A percentile compares a stretch with the other conserved stretches of the same genome.
Evolutionary conservation across 23 tunicate genomes (phyloP).

Genomic region (Corella eumyota): DNA sequence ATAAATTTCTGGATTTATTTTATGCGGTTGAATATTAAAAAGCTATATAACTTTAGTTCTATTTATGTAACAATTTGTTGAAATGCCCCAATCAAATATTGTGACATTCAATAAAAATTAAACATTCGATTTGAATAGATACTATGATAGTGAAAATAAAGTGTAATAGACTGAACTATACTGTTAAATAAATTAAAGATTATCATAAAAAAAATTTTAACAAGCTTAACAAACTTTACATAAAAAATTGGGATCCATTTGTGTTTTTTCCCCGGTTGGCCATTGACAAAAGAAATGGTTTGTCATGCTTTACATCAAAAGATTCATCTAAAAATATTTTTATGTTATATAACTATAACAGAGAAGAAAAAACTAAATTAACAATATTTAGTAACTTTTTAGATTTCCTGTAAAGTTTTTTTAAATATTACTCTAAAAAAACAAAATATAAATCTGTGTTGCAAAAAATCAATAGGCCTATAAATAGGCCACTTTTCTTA

Average conservation of each 20-base stretch:
- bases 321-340: slow-evolving; percentile 56
- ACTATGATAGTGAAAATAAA: too few relatives aligned
- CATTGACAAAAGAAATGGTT: slow-evolving; percentile 92
- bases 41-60: neutral
- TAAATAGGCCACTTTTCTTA: too few relatives aligned
- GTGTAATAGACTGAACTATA: too few relatives aligned
- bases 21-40: neutral
- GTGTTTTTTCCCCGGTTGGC: slow-evolving; percentile 95
- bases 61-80: too few relatives aligned
- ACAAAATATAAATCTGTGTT: too few relatives aligned
- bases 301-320: slow-evolving; percentile 67
- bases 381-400: neutral
- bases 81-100: too few relatives aligned
- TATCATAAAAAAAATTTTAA: neutral
- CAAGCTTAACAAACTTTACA: slow-evolving; percentile 31
- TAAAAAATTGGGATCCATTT: slow-evolving; percentile 90
- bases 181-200: too few relatives aligned
- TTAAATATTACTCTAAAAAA: neutral
- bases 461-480: too few relatives aligned
- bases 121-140: too few relatives aligned
- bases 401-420: neutral
- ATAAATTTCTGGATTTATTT: neutral
- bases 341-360: neutral
- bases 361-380: neutral
- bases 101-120: too few relatives aligned